Percentiles rank a stretch among this genome's conserved stretches.
Evolutionary conservation across 2,113 vertebrate species (phyloP).

Genomic region (Protobothrops flavoviridis): DNA sequence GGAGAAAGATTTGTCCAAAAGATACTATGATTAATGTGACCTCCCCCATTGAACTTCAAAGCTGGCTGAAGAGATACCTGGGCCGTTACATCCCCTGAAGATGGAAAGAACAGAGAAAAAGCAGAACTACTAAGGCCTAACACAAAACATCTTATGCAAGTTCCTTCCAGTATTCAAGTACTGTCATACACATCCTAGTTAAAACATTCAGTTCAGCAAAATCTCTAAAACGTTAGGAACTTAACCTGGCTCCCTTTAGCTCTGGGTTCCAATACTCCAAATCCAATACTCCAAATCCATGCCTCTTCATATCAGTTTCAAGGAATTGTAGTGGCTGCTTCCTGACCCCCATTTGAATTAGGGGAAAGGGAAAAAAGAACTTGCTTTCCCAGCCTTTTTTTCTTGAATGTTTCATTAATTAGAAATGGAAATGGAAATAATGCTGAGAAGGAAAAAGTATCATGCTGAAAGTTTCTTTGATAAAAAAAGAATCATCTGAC

Average conservation of each 20-base stretch:
- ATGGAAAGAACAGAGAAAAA: conserved; percentile 16
- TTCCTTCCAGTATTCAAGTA: neutral
- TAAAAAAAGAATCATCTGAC: neutral
- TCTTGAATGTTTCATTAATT: neutral
- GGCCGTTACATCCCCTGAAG: conserved; percentile 86
- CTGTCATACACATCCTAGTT: neutral
- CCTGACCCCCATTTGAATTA: neutral
- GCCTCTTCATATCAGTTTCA: neutral
- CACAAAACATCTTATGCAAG: neutral
- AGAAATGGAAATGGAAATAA: neutral
- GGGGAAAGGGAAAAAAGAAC: neutral
- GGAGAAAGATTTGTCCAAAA: conserved; percentile 98
- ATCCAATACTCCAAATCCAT: neutral
- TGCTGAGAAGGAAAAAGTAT: neutral
- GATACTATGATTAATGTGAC: conserved; percentile 94
- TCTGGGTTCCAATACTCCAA: neutral
- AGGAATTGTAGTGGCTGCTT: neutral
- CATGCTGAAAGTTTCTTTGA: neutral
- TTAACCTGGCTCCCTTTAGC: neutral
- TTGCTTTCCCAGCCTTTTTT: neutral
- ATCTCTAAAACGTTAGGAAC: neutral
- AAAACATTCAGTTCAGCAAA: neutral
- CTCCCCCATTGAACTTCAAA: conserved; percentile 93
- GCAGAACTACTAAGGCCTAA: fast-evolving
- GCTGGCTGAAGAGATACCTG: conserved; percentile 90